Percentiles rank a stretch among this genome's conserved stretches.
Evolutionary conservation across 2,113 vertebrate species (phyloP).

Genomic region (Merops nubicus): DNA sequence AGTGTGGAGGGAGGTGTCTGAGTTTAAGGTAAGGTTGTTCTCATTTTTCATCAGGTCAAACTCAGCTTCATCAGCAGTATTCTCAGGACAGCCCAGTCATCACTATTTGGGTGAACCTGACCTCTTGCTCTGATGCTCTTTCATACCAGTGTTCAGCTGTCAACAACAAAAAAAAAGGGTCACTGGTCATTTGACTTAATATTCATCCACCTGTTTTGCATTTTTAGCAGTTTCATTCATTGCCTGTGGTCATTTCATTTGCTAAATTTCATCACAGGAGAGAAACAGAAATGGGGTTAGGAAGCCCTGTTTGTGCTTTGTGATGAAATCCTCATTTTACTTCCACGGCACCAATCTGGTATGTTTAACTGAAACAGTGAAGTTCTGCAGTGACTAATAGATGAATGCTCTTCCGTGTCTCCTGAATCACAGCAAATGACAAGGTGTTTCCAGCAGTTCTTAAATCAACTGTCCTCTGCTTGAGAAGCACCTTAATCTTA

Average conservation of each 20-base stretch:
- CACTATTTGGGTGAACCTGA: fast-evolving
- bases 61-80: background rate
- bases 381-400: background rate
- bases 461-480: background rate
- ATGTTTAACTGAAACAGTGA: background rate
- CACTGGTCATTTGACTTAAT: background rate
- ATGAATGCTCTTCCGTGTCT: background rate
- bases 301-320: background rate
- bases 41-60: background rate
- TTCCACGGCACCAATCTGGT: background rate
- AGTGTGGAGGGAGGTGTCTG: fast-evolving
- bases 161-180: background rate
- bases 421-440: background rate
- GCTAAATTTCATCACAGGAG: background rate
- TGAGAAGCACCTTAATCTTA: background rate
- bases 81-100: background rate
- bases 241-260: background rate
- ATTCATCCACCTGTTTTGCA: background rate
- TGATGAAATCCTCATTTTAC: background rate
- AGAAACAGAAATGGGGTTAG: background rate
- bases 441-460: background rate
- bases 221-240: background rate
- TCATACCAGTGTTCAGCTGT: background rate
- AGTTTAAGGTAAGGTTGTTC: background rate
- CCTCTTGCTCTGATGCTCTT: background rate